These are phyloP conservation scores for Drosophila trichaetosa DNA, from an alignment of 2,888 invertebrate species.

Conservation along the genomic window DNA sequence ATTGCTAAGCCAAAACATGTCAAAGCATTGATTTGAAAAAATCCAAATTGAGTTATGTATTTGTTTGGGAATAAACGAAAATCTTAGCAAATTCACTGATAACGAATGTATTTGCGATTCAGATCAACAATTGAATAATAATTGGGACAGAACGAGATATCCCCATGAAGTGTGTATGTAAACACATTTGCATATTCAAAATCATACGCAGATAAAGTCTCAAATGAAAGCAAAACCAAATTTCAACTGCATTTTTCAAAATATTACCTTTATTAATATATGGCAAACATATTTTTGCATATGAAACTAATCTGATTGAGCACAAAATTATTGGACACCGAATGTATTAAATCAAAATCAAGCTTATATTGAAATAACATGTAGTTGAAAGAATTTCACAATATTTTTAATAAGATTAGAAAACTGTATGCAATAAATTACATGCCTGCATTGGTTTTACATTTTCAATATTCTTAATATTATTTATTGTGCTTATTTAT, in stretches of 20 bases:
- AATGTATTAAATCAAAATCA: no score
- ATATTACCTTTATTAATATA: not conserved
- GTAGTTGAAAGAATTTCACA: not conserved
- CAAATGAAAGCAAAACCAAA: not conserved
- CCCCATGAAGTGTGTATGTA: not conserved
- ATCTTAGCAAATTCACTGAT: slow-evolving; percentile 27
- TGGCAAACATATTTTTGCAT: not conserved
- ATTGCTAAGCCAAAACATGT: slow-evolving; percentile 47
- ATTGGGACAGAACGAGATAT: slow-evolving; percentile 8
- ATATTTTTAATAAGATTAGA: not conserved
- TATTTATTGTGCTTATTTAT: not conserved
- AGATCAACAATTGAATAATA: slow-evolving; percentile 30
- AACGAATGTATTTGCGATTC: slow-evolving; percentile 36
- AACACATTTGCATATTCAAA: not conserved
- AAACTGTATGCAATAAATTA: not conserved
- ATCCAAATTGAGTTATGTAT: slow-evolving; percentile 60
- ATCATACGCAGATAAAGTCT: not conserved
- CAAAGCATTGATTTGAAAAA: slow-evolving; percentile 55
- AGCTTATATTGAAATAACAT: not conserved
- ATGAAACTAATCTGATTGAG: not conserved
- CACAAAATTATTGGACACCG: no score
- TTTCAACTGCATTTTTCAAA: no score
- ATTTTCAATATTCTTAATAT: not conserved
- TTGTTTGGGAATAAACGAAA: slow-evolving; percentile 33
- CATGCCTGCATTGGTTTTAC: not conserved